These are phyloP conservation scores for Trididemnum clinides DNA, from an alignment of 23 tunicate species.

Conservation along the genomic window DNA sequence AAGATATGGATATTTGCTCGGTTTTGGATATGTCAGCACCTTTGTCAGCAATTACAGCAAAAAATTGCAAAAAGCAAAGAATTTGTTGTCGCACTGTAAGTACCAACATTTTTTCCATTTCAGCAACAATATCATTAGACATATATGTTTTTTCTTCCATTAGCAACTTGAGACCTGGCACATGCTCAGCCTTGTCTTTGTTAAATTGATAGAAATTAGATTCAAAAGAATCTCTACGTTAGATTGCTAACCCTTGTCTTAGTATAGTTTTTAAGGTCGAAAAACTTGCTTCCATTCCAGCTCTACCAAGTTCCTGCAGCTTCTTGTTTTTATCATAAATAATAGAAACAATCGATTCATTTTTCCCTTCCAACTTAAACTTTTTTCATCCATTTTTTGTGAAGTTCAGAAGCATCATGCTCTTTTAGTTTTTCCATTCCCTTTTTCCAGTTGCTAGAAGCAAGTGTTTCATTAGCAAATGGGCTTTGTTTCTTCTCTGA, in stretches of 20 bases:
- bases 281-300: conserved; percentile 30
- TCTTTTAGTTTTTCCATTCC: background rate
- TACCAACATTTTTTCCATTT: conserved; percentile 18
- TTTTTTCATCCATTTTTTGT: conserved; percentile 24
- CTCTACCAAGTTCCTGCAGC: conserved; percentile 29
- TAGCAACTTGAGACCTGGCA: conserved; percentile 26
- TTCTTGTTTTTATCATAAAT: conserved; percentile 6
- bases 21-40: conserved; percentile 14
- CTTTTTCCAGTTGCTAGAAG: background rate
- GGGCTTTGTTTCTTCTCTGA: too few relatives aligned
- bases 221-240: conserved; percentile 26
- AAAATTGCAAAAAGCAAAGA: conserved; percentile 22
- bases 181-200: conserved; percentile 28
- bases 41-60: conserved; percentile 19
- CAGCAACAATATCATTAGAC: conserved; percentile 27
- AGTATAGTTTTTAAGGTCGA: conserved; percentile 15
- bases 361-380: conserved; percentile 7
- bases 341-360: conserved; percentile 16
- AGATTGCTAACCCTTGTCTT: conserved; percentile 19
- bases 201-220: conserved; percentile 9
- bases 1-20: conserved; percentile 23
- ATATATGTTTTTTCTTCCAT: conserved; percentile 25
- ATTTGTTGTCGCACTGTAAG: conserved; percentile 30
- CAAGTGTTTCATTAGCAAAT: conserved; percentile 1
- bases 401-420: conserved; percentile 20